Conservation (phyloP, 2,888 invertebrate genomes). For the Beris chalybata region DNA sequence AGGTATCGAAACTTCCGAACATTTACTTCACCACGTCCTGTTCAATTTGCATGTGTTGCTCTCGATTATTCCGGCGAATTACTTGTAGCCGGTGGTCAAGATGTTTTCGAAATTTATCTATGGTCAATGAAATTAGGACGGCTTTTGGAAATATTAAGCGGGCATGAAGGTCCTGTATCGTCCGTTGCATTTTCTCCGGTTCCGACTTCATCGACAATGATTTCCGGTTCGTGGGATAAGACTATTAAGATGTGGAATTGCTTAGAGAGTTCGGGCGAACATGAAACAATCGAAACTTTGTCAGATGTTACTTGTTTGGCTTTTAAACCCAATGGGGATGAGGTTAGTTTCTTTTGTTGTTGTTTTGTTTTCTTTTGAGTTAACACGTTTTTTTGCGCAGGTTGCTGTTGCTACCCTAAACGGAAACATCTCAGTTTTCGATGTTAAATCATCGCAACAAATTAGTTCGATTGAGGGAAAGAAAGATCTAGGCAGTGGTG, state of each 20-base stretch:
- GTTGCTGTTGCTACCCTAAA: constrained; percentile 91
- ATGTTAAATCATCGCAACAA: constrained; percentile 71
- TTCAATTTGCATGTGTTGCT: constrained; percentile 89
- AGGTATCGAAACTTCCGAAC: constrained; percentile 98
- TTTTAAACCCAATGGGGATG: constrained; percentile 87
- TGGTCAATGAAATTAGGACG: constrained; percentile 95
- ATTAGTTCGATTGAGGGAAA: constrained; percentile 82
- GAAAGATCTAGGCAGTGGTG: constrained; percentile 84
- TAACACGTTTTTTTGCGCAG: constrained; percentile 47
- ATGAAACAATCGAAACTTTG: constrained; percentile 77
- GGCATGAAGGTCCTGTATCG: constrained; percentile 92
- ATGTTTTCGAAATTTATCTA: constrained; percentile 91
- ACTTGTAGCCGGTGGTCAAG: constrained; percentile 92
- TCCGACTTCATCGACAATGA: constrained; percentile 71
- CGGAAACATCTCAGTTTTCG: constrained; percentile 81
- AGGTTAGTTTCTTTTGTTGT: constrained; percentile 57
- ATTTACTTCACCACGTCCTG: constrained; percentile 86
- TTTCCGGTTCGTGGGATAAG: constrained; percentile 94
- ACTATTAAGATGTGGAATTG: constrained; percentile 91
- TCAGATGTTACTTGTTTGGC: constrained; percentile 82
- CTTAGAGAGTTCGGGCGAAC: constrained; percentile 75
- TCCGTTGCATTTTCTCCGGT: constrained; percentile 78
- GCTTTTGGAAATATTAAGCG: constrained; percentile 85
- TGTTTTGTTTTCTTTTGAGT: constrained; percentile 9
- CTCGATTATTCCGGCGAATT: constrained; percentile 90